Base-by-base conservation (phyloP, 2,888 invertebrate species). In the Anticlea derivata region DNA sequence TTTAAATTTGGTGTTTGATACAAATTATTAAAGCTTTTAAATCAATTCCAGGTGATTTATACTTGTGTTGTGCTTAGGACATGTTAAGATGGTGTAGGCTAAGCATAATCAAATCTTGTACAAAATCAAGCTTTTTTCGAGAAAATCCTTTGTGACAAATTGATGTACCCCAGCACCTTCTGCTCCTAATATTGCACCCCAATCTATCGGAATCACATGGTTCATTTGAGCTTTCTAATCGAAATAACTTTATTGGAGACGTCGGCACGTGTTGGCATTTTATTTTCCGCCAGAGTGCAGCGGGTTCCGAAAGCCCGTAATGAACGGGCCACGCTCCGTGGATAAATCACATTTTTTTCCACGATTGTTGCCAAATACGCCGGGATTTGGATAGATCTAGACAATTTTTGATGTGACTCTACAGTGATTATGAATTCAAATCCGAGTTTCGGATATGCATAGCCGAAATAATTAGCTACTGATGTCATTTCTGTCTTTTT, bases 321-420 rank as follows among this genome's bases (percentile, higher is more conserved):
- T 73, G 73, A 76, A 76, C 63, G 72, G 58, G 57, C 60, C 71
- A 73, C 74, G 73, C 50, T 55, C 49, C 44, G 38, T 20, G 63
- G 69, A 73, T 75, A 74, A 73, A 77, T 78, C 73, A 70, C 65
- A 63, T 68, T 74, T 74, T n/a, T 73, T 73, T 67, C 58, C 57
- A 8, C 12, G 11, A 31, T 48, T 48, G 43, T 44, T 47, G 47
- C 47, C 52, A 52, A 11, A 26, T 47, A 23, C 23, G 23, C 3
- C 5, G 1, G 26, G 11, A 7, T 27, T 22, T 17, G 17, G 38
- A 12, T 33, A 44, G 29, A 52, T 52, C 12, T 30, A 26, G 13
- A 10, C 7, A 20, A 5, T 10, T n/a, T 23, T 13, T 5, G 13
- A 22, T 4, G 17, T 2, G 17, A 17, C 17, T 17, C 17, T 17